Conservation (phyloP, 1,140 invertebrate species). For the Bombus balteatus region DNA sequence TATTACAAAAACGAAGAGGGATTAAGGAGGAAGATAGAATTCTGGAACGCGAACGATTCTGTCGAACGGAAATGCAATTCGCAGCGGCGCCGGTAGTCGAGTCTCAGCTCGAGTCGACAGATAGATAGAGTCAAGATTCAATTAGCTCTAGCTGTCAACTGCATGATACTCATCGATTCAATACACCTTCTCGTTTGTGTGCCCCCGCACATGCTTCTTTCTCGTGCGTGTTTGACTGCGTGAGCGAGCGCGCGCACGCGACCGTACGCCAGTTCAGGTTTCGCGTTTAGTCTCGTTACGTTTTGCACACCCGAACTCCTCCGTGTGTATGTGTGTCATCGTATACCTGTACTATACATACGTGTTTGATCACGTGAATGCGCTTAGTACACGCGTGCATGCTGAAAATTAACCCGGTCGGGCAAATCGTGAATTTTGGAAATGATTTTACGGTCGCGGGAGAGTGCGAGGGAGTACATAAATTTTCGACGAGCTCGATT, state of each 20-base stretch:
- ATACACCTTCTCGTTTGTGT: conserved; percentile 73
- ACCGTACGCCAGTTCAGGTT: conserved; percentile 12
- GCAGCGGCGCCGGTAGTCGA: conserved; percentile 65
- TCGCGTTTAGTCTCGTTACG: background rate
- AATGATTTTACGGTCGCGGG: conserved; percentile 30
- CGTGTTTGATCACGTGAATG: background rate
- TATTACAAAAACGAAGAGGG: conserved; percentile 58
- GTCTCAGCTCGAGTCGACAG: conserved; percentile 78
- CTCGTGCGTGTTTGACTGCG: background rate
- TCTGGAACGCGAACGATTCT: conserved; percentile 69
- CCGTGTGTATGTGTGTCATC: background rate
- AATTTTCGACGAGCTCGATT: conserved; percentile 49
- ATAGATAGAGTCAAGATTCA: conserved; percentile 82
- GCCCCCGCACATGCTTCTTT: conserved; percentile 37
- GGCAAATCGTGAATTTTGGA: conserved; percentile 32
- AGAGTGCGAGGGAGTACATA: conserved; percentile 24
- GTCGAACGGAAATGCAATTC: conserved; percentile 73
- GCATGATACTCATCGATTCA: conserved; percentile 82
- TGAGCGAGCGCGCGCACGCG: background rate
- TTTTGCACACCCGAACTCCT: background rate
- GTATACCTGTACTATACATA: conserved; percentile 41
- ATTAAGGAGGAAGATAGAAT: conserved; percentile 65
- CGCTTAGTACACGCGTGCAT: conserved; percentile 1
- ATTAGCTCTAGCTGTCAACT: conserved; percentile 82
- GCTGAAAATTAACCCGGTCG: conserved; percentile 24